These are phyloP conservation scores for Pelvicachromis taeniatus DNA, from an alignment of 2,113 vertebrate genomes.

Conservation along the genomic window DNA sequence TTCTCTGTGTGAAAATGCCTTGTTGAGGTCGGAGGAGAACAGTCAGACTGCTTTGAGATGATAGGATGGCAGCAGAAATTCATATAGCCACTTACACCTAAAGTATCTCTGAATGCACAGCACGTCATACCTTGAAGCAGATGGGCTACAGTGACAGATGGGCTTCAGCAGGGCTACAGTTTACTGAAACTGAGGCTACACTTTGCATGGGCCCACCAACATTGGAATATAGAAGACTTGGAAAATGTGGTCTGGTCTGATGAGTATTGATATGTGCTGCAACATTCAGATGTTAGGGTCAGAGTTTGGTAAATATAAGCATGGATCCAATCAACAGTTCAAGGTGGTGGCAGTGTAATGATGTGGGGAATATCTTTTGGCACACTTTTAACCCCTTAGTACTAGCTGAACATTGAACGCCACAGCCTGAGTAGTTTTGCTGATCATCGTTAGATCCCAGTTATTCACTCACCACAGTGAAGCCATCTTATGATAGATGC, in stretches of 20 bases:
- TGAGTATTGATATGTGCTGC: background rate
- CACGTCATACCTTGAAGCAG: background rate
- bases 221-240: background rate
- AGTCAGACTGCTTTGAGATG: background rate
- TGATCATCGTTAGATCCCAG: background rate
- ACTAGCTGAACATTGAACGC: background rate
- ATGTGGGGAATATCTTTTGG: background rate
- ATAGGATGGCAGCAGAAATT: background rate
- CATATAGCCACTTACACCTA: background rate
- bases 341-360: background rate
- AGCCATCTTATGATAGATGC: background rate
- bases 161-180: background rate
- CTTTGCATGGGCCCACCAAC: background rate
- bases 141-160: background rate
- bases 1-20: background rate
- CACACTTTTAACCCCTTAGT: background rate
- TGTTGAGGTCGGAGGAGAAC: background rate
- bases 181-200: background rate
- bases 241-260: background rate
- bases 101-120: background rate
- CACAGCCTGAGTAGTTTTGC: background rate
- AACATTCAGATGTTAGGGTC: background rate
- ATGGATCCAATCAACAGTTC: background rate
- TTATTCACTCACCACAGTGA: background rate
- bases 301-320: background rate